Conservation (phyloP, 2,888 invertebrate species). For the Nowickia ferox region DNA sequence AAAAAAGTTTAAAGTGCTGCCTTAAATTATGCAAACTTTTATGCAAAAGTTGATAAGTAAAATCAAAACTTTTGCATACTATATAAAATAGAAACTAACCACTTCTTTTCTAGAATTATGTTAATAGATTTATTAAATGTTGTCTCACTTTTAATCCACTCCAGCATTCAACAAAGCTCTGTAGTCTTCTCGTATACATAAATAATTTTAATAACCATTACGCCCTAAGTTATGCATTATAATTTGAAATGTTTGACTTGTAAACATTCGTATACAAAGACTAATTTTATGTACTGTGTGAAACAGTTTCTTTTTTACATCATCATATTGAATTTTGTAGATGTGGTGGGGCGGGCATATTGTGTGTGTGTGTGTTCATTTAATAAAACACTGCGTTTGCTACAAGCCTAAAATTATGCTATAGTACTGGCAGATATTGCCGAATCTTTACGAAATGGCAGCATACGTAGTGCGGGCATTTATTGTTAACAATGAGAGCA, state of each 20-base stretch:
- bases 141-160: not conserved
- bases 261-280: not conserved
- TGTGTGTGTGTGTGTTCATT: not conserved
- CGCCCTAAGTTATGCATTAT: constrained; percentile 42
- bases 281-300: not conserved
- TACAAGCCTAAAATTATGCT: constrained; percentile 15
- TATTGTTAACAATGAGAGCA: not conserved
- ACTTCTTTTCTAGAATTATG: not conserved
- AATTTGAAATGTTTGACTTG: constrained; percentile 36
- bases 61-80: too few species aligned
- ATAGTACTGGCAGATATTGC: not conserved
- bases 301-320: not conserved
- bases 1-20: too few species aligned
- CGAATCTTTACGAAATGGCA: not conserved
- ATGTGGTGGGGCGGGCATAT: too few species aligned
- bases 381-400: constrained; percentile 22
- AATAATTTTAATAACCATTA: constrained; percentile 6
- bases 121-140: constrained; percentile 6
- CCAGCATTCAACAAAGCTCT: not conserved
- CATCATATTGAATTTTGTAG: constrained; percentile 12
- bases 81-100: not conserved
- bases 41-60: too few species aligned
- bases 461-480: not conserved
- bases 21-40: too few species aligned
- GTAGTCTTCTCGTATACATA: too few species aligned